phyloP scores from a whole-genome alignment of 2,113 vertebrate genomes.

The Lophochroa leadbeateri region DNA sequence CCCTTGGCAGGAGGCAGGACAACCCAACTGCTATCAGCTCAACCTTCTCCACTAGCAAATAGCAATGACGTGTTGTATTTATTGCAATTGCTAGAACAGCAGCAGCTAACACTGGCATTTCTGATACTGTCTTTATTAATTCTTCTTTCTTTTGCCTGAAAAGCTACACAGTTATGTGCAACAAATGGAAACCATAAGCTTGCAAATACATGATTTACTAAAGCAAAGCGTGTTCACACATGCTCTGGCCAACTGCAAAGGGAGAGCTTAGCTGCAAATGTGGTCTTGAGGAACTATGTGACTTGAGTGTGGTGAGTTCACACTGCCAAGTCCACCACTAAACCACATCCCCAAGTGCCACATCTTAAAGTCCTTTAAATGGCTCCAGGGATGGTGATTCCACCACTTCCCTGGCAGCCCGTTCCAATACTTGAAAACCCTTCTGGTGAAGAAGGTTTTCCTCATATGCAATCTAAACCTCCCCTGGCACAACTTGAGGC shows the following conservation, averaged over 20 bases:
- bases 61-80: background rate
- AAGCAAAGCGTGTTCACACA: background rate
- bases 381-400: background rate
- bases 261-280: background rate
- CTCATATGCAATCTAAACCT: background rate
- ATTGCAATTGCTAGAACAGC: background rate
- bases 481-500: background rate
- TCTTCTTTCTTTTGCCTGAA: background rate
- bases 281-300: background rate
- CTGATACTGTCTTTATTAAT: background rate
- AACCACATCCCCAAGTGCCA: accelerated
- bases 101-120: background rate
- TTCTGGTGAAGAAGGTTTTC: background rate
- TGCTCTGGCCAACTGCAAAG: background rate
- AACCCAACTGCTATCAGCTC: background rate
- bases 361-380: accelerated
- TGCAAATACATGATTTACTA: background rate
- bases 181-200: background rate
- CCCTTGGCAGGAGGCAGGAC: background rate
- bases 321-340: background rate
- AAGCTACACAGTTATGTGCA: background rate
- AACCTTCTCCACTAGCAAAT: background rate
- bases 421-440: accelerated
- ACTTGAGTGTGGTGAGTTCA: background rate
- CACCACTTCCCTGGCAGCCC: background rate